These are phyloP conservation scores for Sebastes dallii DNA, from an alignment of 2,797 vertebrate species.

Conservation along the genomic window DNA sequence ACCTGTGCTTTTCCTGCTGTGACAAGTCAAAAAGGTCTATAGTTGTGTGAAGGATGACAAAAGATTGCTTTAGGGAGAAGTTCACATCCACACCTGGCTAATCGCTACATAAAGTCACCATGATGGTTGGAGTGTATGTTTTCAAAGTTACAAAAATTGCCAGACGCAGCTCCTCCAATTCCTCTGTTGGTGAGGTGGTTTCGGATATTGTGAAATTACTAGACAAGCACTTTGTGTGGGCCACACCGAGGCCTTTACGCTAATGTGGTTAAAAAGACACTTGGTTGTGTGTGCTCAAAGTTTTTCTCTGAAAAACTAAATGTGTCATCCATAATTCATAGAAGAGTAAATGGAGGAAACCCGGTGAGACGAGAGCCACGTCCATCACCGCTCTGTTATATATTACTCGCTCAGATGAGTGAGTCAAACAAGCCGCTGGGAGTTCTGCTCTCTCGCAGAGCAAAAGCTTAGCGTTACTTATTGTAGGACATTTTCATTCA, in stretches of 20 bases:
- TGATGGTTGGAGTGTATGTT: neutral
- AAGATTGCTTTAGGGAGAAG: neutral
- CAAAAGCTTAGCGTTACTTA: constrained; percentile 7
- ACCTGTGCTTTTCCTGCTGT: neutral
- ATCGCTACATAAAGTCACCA: neutral
- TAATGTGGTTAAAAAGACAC: neutral
- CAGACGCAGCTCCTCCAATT: no score
- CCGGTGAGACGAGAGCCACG: constrained; percentile 32
- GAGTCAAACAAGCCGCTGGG: constrained; percentile 47
- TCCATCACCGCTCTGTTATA: constrained; percentile 48
- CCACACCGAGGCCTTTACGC: neutral
- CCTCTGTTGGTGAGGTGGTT: neutral
- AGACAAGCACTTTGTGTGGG: neutral
- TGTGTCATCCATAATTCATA: constrained; percentile 60
- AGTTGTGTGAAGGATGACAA: neutral
- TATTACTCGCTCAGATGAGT: constrained; percentile 38
- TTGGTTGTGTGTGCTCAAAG: neutral
- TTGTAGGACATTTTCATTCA: constrained; percentile 34
- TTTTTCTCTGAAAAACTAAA: neutral
- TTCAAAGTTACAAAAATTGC: neutral
- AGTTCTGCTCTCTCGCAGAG: constrained; percentile 10
- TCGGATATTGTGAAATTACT: neutral
- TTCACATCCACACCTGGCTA: neutral
- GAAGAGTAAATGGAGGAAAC: constrained; percentile 22
- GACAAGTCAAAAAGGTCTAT: neutral